These are phyloP conservation scores for Eilema depressum DNA, from an alignment of 2,888 invertebrate species.

Conservation along the genomic window DNA sequence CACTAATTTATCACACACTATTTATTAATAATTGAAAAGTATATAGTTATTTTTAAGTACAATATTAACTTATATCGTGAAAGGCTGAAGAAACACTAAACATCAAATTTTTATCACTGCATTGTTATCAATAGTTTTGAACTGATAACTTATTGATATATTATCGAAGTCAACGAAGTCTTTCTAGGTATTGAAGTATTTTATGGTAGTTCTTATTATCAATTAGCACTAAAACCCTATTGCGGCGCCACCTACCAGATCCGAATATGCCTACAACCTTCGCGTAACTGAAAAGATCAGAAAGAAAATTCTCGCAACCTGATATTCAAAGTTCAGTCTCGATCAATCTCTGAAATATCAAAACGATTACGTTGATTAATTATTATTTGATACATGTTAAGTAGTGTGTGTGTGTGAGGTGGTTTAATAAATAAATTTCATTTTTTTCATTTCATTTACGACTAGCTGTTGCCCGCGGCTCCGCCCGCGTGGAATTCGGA, in stretches of 20 bases:
- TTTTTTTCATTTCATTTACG: too few relatives aligned
- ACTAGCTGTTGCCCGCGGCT: too few relatives aligned
- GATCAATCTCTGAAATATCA: too few relatives aligned
- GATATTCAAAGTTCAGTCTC: too few relatives aligned
- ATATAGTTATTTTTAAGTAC: not conserved
- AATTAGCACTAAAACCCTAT: not conserved
- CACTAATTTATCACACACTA: not conserved
- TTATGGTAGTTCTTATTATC: not conserved
- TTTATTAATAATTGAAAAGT: not conserved
- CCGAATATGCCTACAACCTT: too few relatives aligned
- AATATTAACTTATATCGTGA: constrained; percentile 9
- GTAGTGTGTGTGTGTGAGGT: too few relatives aligned
- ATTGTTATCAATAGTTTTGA: constrained; percentile 29
- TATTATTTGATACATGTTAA: too few relatives aligned
- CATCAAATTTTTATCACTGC: constrained; percentile 30
- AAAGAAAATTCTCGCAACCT: too few relatives aligned
- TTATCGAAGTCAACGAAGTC: constrained; percentile 1
- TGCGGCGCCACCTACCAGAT: not conserved
- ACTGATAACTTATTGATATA: constrained; percentile 40
- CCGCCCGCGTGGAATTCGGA: too few relatives aligned
- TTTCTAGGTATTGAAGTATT: not conserved
- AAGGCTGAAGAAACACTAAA: constrained; percentile 23
- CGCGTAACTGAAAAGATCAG: too few relatives aligned
- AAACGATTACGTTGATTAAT: too few relatives aligned
- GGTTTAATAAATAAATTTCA: too few relatives aligned